Evolutionary conservation across 2,888 invertebrate species (phyloP), one percentile per base, ranked within the genome.

Genomic region (Venustoraphidia nigricollis): DNA sequence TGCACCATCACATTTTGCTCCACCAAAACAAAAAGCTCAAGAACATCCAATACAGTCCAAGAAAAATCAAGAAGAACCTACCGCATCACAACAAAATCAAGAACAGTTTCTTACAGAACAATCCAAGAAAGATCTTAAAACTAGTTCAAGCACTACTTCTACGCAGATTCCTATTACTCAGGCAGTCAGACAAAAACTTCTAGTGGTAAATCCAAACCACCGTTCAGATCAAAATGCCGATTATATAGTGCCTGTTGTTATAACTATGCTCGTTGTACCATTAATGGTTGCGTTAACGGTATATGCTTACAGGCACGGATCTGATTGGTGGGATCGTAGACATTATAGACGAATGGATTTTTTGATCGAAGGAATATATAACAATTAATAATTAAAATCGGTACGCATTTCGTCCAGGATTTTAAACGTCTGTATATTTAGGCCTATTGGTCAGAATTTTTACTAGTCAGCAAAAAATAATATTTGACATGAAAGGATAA

Each of bases 331-430:
- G 87, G 80, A 82, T 57, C 84, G 88, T 54, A 74, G 89, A 56
- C 88, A 90, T 65, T 90, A 90, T 59, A 77, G 84, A 53, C 73
- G 88, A 62, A 89, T 90, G 88, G 89, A 90, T 66, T 89, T 86
- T 61, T 72, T 90, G 10, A 81, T 90, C 48, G 89, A 90, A 66
- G 90, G 89, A 57, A 88, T 90, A 83, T 90, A 90, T 61, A 87
- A 88, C 68, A 86, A 86, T 61, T 86, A 46, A 88, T 68, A 86
- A 86, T 61, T 86, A 46, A 41, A 14, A 39, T 39, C 8, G 14
- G 10, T 39, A 2, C 3, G 9, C 14, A 39, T 27, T 27, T 27
- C 27, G 27, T 27, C 27, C 27, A 27, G 27, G 6, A 27, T 5
- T 27, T 17, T 27, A 27, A 27, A 27, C 27, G 6, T 27, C 27